Percentiles rank a stretch among this genome's conserved stretches.
These are phyloP conservation scores for Nomada lathburiana DNA, from an alignment of 2,888 invertebrate species.

Conservation along the genomic window DNA sequence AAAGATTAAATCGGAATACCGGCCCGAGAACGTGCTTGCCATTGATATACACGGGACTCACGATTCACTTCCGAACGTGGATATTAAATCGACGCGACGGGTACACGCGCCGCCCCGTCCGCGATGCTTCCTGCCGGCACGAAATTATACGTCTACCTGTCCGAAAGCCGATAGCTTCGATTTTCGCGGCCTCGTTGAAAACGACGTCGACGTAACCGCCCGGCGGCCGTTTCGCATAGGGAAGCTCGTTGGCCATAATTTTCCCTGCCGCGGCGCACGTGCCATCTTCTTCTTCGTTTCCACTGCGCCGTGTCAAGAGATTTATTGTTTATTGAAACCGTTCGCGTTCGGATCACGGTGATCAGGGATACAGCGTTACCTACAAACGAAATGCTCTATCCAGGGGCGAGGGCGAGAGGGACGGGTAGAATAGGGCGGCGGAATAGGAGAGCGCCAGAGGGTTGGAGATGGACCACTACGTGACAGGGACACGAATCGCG, in stretches of 20 bases:
- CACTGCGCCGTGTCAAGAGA: constrained; percentile 32
- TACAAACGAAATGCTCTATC: constrained; percentile 58
- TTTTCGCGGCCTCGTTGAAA: constrained; percentile 6
- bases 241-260: too few relatives aligned
- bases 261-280: too few relatives aligned
- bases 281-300: background rate
- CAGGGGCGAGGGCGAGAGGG: background rate
- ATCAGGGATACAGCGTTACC: constrained; percentile 69
- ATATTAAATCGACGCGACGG: constrained; percentile 48
- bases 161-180: constrained; percentile 20
- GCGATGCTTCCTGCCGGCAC: constrained; percentile 26
- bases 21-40: constrained; percentile 38
- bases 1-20: constrained; percentile 60
- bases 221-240: background rate
- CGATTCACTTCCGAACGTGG: constrained; percentile 45
- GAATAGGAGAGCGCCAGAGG: background rate
- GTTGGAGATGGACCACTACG: constrained; percentile 68
- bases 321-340: constrained; percentile 75
- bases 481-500: constrained; percentile 75
- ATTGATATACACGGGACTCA: constrained; percentile 40
- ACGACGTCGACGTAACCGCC: background rate
- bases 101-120: constrained; percentile 1
- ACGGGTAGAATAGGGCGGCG: background rate
- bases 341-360: constrained; percentile 48
- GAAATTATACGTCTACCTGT: constrained; percentile 29